Conservation (phyloP, 2,113 vertebrate species). For the Neofelis nebulosa region DNA sequence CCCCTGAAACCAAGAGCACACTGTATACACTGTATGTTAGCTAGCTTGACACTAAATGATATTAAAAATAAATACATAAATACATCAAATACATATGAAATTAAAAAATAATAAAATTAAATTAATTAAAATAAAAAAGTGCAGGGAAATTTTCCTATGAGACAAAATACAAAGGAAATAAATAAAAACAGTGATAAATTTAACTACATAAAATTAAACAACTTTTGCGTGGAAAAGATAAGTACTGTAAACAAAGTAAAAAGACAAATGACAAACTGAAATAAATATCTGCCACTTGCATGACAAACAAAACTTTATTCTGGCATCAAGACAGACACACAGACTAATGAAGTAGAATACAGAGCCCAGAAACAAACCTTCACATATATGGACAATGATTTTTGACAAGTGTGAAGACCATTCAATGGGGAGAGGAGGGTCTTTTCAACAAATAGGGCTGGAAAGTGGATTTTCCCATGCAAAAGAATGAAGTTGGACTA, state of each 20-base stretch:
- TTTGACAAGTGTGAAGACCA: not conserved
- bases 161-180: not conserved
- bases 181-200: not conserved
- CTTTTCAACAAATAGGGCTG: not conserved
- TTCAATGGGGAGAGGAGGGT: not conserved
- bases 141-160: not conserved
- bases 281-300: not conserved
- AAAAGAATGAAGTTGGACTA: not conserved
- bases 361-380: not conserved
- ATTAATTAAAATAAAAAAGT: too few relatives aligned
- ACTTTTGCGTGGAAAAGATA: not conserved
- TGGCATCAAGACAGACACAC: not conserved
- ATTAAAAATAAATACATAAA: too few relatives aligned
- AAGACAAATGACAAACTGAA: not conserved
- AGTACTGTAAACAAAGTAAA: not conserved
- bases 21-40: too few relatives aligned
- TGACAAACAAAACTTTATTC: slow-evolving; percentile 1
- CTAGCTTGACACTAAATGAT: too few relatives aligned
- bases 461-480: not conserved
- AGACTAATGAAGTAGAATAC: not conserved
- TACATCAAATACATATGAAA: too few relatives aligned
- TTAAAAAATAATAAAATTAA: too few relatives aligned
- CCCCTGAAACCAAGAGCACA: too few relatives aligned
- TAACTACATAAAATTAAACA: not conserved
- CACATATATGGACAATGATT: not conserved